Evolutionary conservation across 1,140 invertebrate genomes (phyloP).

Genomic region (Eupristina koningsbergeri): DNA sequence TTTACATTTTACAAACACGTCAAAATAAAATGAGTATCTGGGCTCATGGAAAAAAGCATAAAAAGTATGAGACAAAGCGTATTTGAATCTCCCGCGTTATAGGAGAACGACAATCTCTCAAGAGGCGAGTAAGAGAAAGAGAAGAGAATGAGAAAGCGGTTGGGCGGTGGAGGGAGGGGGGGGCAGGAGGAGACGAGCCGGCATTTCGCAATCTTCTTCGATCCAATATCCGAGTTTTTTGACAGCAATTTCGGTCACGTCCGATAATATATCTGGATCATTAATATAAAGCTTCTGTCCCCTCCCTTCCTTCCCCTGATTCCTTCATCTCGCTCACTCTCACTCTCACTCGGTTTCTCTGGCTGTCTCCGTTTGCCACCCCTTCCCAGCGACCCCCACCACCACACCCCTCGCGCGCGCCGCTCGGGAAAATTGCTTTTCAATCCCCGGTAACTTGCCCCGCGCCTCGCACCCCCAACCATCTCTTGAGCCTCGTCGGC

Average conservation of each 20-base stretch:
- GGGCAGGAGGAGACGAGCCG: constrained; percentile 54
- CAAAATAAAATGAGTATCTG: not conserved
- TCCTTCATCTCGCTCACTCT: constrained; percentile 6
- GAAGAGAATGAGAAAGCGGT: no score
- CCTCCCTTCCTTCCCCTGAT: constrained; percentile 9
- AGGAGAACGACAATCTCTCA: constrained; percentile 18
- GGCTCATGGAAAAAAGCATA: not conserved
- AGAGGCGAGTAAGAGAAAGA: constrained; percentile 23
- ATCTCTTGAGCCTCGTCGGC: constrained; percentile 1
- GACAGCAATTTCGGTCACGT: constrained; percentile 76
- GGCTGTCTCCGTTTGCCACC: not conserved
- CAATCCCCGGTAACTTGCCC: constrained; percentile 66
- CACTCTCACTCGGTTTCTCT: not conserved
- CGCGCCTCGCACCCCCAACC: constrained; percentile 39
- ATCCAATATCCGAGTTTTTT: constrained; percentile 76
- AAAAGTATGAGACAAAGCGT: constrained; percentile 47
- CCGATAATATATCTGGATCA: constrained; percentile 75
- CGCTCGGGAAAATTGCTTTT: constrained; percentile 74
- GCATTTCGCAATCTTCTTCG: constrained; percentile 72
- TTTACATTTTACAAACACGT: not conserved
- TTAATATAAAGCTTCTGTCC: constrained; percentile 72
- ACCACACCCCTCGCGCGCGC: constrained; percentile 61
- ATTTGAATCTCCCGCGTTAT: constrained; percentile 50
- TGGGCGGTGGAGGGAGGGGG: constrained; percentile 30
- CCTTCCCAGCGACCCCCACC: not conserved